These are phyloP conservation scores for Dromaius novaehollandiae DNA, from an alignment of 2,113 vertebrate species.

Conservation along the genomic window DNA sequence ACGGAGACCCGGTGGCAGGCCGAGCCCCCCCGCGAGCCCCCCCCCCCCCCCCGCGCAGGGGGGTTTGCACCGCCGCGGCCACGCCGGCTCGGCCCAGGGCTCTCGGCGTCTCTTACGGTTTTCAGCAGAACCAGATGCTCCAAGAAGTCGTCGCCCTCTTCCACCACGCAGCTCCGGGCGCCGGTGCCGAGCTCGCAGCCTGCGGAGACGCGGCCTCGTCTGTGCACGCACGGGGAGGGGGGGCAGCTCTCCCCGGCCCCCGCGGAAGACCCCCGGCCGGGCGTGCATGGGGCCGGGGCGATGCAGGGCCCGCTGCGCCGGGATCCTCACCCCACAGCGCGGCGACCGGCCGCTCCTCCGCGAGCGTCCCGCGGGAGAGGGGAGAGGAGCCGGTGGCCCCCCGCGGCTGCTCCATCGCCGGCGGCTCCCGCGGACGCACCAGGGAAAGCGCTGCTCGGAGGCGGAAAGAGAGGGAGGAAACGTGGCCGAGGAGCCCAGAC, in stretches of 20 bases:
- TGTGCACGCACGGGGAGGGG: too few species aligned
- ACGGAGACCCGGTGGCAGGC: not conserved
- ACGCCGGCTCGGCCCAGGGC: not conserved
- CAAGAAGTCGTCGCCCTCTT: conserved; percentile 52
- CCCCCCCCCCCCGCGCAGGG: not conserved
- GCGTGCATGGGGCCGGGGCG: not conserved
- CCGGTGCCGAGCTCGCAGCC: conserved; percentile 62
- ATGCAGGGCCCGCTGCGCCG: not conserved
- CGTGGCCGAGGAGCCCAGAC: rapidly evolving
- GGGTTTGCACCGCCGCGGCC: too few species aligned
- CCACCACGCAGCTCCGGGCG: conserved; percentile 36
- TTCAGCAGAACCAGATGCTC: conserved; percentile 72
- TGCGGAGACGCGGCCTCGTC: not conserved
- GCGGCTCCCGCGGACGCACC: not conserved
- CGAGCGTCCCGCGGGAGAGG: not conserved
- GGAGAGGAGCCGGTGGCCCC: not conserved
- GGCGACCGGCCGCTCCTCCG: rapidly evolving
- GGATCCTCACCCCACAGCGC: conserved; percentile 32
- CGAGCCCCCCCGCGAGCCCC: not conserved
- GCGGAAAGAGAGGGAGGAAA: not conserved
- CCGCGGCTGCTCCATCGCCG: rapidly evolving
- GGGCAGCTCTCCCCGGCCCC: not conserved
- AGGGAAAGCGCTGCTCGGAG: rapidly evolving
- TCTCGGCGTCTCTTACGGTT: conserved; percentile 35
- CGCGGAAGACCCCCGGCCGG: too few species aligned